Conservation (phyloP, 2,797 vertebrate genomes). For the Dipus sagitta region DNA sequence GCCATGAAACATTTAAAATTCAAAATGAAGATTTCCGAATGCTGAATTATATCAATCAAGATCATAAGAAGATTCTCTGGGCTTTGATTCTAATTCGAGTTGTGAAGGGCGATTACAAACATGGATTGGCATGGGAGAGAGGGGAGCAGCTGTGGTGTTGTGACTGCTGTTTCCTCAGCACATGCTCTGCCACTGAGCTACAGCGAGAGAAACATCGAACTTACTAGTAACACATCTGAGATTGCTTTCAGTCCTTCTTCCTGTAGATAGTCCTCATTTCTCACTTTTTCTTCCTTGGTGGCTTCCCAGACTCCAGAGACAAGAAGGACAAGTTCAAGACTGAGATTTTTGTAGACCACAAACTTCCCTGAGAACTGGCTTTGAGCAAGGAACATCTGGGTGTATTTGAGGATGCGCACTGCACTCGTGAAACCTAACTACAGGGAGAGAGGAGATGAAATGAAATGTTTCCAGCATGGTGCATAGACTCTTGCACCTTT, state of each 20-base stretch:
- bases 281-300: not conserved
- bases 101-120: not conserved
- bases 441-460: not conserved
- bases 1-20: not conserved
- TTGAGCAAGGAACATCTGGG: conserved; percentile 67
- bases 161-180: not conserved
- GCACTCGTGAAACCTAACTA: conserved; percentile 88
- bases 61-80: not conserved
- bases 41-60: not conserved
- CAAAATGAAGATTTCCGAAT: not conserved
- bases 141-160: not conserved
- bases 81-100: not conserved
- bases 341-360: conserved; percentile 64
- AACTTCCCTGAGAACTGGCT: not conserved
- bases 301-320: conserved; percentile 87
- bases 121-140: not conserved
- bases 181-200: not conserved
- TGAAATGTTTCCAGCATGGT: not conserved
- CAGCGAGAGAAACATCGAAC: not conserved
- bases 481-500: not conserved
- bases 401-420: conserved; percentile 77
- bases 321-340: conserved; percentile 84
- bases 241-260: conserved; percentile 84
- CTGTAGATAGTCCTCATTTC: conserved; percentile 71
- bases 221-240: conserved; percentile 89